Evolutionary conservation across 2,888 invertebrate genomes (phyloP).

Genomic region (Tromatobia lineatoria): DNA sequence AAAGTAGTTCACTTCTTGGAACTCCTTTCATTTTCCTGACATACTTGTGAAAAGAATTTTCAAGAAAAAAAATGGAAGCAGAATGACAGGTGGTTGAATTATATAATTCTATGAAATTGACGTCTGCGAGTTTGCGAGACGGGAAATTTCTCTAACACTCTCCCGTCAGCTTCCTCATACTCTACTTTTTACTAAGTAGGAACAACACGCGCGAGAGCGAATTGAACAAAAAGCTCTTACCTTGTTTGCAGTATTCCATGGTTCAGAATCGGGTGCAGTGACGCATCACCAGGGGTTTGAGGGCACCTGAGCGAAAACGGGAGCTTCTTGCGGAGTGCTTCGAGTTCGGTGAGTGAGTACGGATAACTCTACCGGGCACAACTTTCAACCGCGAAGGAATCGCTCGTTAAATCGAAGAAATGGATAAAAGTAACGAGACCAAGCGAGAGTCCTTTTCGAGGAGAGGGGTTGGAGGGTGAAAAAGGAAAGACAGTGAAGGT

Average conservation of each 20-base stretch:
- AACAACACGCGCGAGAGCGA: constrained; percentile 28
- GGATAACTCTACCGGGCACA: constrained; percentile 22
- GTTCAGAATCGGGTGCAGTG: constrained; percentile 46
- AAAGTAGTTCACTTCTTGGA: background rate
- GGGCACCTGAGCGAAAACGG: background rate
- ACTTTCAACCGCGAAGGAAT: constrained; percentile 54
- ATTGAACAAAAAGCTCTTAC: constrained; percentile 51
- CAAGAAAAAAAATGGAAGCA: background rate
- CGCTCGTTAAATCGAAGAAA: constrained; percentile 64
- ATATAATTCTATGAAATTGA: constrained; percentile 14
- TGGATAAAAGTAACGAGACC: constrained; percentile 57
- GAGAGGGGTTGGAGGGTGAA: background rate
- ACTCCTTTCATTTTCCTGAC: background rate
- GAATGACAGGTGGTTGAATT: constrained; percentile 7
- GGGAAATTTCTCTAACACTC: constrained; percentile 3
- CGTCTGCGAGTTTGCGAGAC: background rate
- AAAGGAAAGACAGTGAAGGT: background rate
- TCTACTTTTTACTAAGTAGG: background rate
- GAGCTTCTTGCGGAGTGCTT: constrained; percentile 35
- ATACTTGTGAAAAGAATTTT: background rate
- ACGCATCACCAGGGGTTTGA: background rate
- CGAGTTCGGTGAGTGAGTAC: constrained; percentile 43
- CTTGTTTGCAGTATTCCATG: constrained; percentile 45
- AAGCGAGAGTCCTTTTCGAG: constrained; percentile 25
- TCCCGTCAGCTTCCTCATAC: background rate